Base-by-base conservation (phyloP, 2,888 invertebrate genomes). In the Ametastegia equiseti region DNA sequence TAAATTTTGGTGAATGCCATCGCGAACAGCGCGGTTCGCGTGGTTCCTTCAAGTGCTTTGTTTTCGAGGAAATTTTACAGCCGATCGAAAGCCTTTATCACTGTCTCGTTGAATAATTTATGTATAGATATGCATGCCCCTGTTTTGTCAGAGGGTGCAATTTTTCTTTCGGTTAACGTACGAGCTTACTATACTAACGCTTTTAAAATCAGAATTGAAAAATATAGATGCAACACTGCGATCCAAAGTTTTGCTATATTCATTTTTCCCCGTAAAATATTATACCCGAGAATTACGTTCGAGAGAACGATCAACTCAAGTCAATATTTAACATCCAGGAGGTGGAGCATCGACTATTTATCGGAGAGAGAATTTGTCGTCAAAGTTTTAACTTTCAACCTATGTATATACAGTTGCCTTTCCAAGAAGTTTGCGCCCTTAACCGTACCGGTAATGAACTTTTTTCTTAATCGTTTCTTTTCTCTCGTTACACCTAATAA, bases 1-100 rank as follows among this genome's bases (percentile, higher is more conserved):
- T 75, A 75, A 75, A 75, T 75, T 75, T 75, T n/a, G 50, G 19
- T 57, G 33, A 75, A 75, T 54, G 50, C 54, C 50, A 36, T 33
- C 69, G 45, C 27, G 65, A 71, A 71, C 42, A 47, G 30, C 71
- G 27, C 71, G n/a, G n/a, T n/a, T n/a, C n/a, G n/a, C n/a, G 15
- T 19, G 67, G 39, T 67, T 30, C 47, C 47, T 33, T 45, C 50
- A 75, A 75, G 33, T 54, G 75, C 75, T 75, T 75, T 75, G 75
- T 75, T 75, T 75, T 75, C 75, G 54, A 75, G 15, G 15, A 75
- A 75, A 75, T 75, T 75, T 54, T 75, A 75, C 33, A 75, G 36
- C 75, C 50, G 36, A 75, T 75, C 75, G 75, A 75, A 57, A 54
- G 57, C 75, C 75, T 50, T 75, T 75, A 75, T 75, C 75, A 75